Evolutionary conservation across 2,797 vertebrate genomes (phyloP), one percentile per base, ranked within the genome.

Genomic region (Saxicola maurus): DNA sequence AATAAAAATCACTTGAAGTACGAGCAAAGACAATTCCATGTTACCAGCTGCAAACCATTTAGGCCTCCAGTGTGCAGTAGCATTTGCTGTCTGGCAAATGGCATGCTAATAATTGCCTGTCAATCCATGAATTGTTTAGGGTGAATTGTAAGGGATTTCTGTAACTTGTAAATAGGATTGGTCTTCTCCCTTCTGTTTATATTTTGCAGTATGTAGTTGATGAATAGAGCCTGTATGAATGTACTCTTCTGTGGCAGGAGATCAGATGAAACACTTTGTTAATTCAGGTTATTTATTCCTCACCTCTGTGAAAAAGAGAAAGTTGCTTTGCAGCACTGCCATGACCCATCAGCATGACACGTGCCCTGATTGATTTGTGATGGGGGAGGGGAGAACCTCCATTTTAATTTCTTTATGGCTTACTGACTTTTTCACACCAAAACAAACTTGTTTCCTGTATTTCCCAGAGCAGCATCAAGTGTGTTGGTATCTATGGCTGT

Each of bases 121-220:
- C 80, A 83, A 3, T 90, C 85, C 84, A 23, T 42, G n/a, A 89
- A 46, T 83, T 30, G 38, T 85, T 81, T 43, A 73, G 85, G 42
- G 73, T 67, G 82, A 78, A 83, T 71, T 31, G 27, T 64, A 52
- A 86, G 73, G 49, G 66, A 73, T 81, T 92, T 78, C 52, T 37
- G 21, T 83, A 90, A 31, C 37, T 66, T 92, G 53, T 94, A 91
- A 93, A 73, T 89, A 76, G 82, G 60, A 56, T 71, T 71, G 64
- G 42, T 78, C 48, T 74, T 78, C 35, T 89, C 38, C 28, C 33
- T 85, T 71, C 61, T 91, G 71, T 86, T 91, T 84, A 24, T 91
- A 20, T 86, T 86, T 46, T 79, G 28, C 49, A 90, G 21, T 62
- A 11, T 45, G 28, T 76, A 84, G 85, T 17, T 86, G 46, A 40